phyloP scores from a whole-genome alignment of 2,888 invertebrate genomes.

The Apotomis turbidana region DNA sequence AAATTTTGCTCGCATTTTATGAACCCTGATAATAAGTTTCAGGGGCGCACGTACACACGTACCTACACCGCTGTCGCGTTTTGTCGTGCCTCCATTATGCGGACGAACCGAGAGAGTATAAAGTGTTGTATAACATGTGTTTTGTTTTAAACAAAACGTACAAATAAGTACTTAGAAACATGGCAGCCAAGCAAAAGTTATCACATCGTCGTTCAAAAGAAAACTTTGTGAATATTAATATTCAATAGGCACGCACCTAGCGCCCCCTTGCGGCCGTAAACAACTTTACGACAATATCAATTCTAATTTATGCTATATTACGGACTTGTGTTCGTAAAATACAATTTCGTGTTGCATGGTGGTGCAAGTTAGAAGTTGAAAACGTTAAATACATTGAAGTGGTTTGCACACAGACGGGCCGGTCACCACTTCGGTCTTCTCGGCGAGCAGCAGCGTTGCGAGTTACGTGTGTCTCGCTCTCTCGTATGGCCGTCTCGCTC shows the following conservation, averaged over 20 bases:
- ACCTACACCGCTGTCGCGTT: no score
- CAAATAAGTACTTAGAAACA: slow-evolving; percentile 9
- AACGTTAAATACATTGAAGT: neutral
- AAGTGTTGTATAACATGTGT: no score
- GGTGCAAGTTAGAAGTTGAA: slow-evolving; percentile 3
- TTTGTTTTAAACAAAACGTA: neutral
- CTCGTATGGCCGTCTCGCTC: no score
- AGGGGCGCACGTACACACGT: no score
- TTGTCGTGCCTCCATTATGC: no score
- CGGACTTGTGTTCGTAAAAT: slow-evolving; percentile 36
- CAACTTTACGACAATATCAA: slow-evolving; percentile 54
- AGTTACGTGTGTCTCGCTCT: no score
- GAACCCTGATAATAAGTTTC: no score
- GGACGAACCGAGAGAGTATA: no score
- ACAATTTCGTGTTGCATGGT: slow-evolving; percentile 29
- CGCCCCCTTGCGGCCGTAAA: slow-evolving; percentile 51
- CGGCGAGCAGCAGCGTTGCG: no score
- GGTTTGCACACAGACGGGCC: no score
- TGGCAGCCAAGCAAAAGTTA: slow-evolving; percentile 23
- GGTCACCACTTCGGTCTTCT: no score
- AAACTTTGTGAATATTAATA: slow-evolving; percentile 52
- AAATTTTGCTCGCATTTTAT: no score
- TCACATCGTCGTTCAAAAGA: slow-evolving; percentile 29
- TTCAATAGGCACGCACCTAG: slow-evolving; percentile 49
- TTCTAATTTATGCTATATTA: slow-evolving; percentile 52